These are phyloP conservation scores for Caenorhabditis zanzibari DNA, from an alignment of 2,888 invertebrate genomes.

Conservation along the genomic window DNA sequence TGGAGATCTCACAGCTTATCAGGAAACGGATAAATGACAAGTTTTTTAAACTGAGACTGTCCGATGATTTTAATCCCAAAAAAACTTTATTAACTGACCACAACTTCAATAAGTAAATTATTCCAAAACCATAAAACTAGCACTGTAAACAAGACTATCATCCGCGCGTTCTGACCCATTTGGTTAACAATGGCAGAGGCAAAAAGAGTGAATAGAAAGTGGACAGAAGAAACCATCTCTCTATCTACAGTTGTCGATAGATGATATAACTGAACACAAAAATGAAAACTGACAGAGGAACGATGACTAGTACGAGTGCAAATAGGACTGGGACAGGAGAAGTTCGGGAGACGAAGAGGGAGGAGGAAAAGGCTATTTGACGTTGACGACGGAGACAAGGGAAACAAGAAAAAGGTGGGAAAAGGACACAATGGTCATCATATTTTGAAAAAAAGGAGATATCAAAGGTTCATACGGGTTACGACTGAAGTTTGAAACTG, in stretches of 20 bases:
- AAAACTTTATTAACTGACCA: too few species aligned
- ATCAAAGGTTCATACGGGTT: constrained; percentile 19
- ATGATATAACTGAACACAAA: constrained; percentile 17
- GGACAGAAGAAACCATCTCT: constrained; percentile 18
- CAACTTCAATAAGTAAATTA: too few species aligned
- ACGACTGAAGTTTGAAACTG: constrained; percentile 8
- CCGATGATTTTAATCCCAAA: too few species aligned
- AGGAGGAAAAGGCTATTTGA: background rate
- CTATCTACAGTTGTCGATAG: constrained; percentile 12
- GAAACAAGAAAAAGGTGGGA: constrained; percentile 25
- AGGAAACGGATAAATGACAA: too few species aligned
- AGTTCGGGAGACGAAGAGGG: constrained; percentile 8
- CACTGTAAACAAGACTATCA: background rate
- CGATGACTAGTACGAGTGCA: constrained; percentile 59
- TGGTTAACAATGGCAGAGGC: constrained; percentile 10
- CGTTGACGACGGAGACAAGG: constrained; percentile 6
- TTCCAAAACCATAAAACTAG: background rate
- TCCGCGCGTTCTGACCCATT: background rate
- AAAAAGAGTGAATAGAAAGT: background rate
- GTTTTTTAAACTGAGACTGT: too few species aligned
- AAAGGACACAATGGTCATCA: constrained; percentile 24
- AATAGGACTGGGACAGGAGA: constrained; percentile 32
- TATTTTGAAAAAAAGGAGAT: constrained; percentile 12
- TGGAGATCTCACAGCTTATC: too few species aligned
- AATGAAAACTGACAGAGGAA: constrained; percentile 26